Evolutionary conservation across 1,140 invertebrate species (phyloP).

Genomic region (Hermetia illucens): DNA sequence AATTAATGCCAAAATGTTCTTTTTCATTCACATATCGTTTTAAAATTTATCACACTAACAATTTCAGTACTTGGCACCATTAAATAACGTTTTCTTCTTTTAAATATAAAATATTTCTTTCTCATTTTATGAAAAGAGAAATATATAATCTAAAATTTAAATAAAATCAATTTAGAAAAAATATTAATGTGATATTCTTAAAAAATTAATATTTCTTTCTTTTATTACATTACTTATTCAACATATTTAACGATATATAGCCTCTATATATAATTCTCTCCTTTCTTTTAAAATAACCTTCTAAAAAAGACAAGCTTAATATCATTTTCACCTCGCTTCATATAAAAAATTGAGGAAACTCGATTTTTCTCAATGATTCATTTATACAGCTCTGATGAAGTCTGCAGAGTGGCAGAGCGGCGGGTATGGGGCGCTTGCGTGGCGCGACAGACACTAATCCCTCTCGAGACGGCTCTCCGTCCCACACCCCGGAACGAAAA

Average conservation of each 20-base stretch:
- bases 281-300: neutral
- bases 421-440: neutral
- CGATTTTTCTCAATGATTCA: neutral
- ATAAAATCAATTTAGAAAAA: neutral
- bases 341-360: constrained; percentile 1
- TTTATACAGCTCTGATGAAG: neutral
- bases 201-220: neutral
- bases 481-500: neutral
- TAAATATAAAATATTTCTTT: neutral
- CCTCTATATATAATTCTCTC: neutral
- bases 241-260: constrained; percentile 1
- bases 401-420: neutral
- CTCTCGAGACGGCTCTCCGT: neutral
- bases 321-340: neutral
- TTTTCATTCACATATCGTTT: neutral
- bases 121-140: neutral
- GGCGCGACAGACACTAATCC: neutral
- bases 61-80: neutral
- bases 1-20: neutral
- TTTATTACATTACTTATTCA: neutral
- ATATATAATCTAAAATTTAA: neutral
- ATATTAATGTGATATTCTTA: neutral
- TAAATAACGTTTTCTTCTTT: neutral
- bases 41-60: neutral
- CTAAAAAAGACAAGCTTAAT: neutral